Evolutionary conservation across 2,888 invertebrate species (phyloP), one percentile per base, ranked within the genome.

Genomic region (Rhopalosiphum nymphaeae): DNA sequence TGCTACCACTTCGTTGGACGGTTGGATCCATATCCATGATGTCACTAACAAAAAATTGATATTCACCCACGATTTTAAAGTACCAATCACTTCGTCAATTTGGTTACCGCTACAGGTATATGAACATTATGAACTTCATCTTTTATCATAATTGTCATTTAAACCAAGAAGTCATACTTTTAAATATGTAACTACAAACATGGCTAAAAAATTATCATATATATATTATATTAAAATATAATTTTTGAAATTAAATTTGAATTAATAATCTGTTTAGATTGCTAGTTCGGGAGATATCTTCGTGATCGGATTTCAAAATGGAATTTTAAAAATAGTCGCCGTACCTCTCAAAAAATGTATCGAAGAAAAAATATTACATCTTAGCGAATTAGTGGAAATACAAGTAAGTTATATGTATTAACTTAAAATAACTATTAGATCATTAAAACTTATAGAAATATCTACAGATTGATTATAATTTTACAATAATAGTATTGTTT

Each of bases 21-120:
- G 98, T 10, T 97, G 97, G 92, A 95, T 99, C 3, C 97, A 97
- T 95, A 96, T 98, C 4, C 98, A 98, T 95, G 97, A 98, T 95
- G 98, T 97, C 94, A 95, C 96, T 0, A 96, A 96, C 0, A 97
- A 97, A 95, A 96, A 96, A 49, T 96, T 98, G 29, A 95, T 98
- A 16, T 96, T 97, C 53, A 96, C 97, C 95, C 96, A 97, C 95
- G 96, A 97, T 94, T 98, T 97, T 95, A 94, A n/a, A 86, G 56
- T 85, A 61, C 91, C 89, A 56, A 57, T 86, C 49, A 92, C 92
- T 26, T 93, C 91, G 5, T 90, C 67, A 7, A 61, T 93, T 94
- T 92, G 93, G 94, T 89, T 94, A 85, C 92, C 94, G 0, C 25
- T 94, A 44, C n/a, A 94, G 36, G 94, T 94, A 94, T 25, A 49